Base-by-base conservation (phyloP, 2,888 invertebrate species). In the Cephus sareptanus region DNA sequence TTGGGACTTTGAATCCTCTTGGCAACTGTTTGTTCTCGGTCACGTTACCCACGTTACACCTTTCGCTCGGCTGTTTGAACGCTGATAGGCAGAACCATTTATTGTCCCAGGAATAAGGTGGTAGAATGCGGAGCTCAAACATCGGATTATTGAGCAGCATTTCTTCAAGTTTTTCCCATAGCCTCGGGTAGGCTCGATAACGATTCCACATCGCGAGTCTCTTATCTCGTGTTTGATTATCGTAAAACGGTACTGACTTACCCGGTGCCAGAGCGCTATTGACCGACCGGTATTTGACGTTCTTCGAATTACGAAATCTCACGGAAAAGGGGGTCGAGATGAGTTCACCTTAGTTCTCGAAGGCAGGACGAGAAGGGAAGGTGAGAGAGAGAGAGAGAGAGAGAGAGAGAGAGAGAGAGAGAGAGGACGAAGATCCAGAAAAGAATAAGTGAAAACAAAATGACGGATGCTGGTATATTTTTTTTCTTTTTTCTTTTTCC, bases 61-160 rank as follows among this genome's bases (percentile, higher is more conserved):
- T 75, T 83, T 84, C 81, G 82, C 79, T 71, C 79, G 81, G 34
- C 81, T 87, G 81, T 87, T 87, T 87, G 85, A 85, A 82, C 84
- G 80, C 76, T 84, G 86, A 87, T 86, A 87, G 85, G 86, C 82
- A 81, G 76, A 85, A 82, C 79, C 81, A 85, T 85, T 85, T 78
- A 78, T 78, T 76, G 78, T 78, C 78, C 76, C 68, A 68, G 76
- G 78, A 78, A 77, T 74, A 56, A 78, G 78, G 35, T 35, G 77
- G 75, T 70, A 77, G 76, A 78, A 78, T 76, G 75, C 76, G 68
- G 31, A 73, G 76, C 75, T 74, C 77, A 77, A 77, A 77, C 77
- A 77, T 71, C 35, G 69, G 69, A 77, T 77, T 15, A 77, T 75
- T 30, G 56, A 35, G 30, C 34, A 34, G 34, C 35, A 23, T 37